phyloP scores from a whole-genome alignment of 2,888 invertebrate species.

The Coremacera marginata region DNA sequence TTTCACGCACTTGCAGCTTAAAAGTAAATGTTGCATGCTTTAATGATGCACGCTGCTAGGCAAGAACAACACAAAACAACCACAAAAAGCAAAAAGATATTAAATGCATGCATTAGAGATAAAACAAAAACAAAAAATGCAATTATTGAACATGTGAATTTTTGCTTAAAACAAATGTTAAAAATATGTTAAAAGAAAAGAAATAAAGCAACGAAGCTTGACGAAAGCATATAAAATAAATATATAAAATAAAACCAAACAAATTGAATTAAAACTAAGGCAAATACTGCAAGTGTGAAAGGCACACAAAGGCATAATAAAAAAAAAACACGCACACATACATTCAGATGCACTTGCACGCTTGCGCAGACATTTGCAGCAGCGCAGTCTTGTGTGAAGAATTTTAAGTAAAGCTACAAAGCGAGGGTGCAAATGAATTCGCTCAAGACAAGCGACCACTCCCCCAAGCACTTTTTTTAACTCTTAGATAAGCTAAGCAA shows the following conservation, averaged over 20 bases:
- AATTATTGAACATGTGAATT: constrained; percentile 31
- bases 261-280: constrained; percentile 49
- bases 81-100: constrained; percentile 44
- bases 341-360: not conserved
- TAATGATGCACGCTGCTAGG: constrained; percentile 62
- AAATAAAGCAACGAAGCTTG: constrained; percentile 59
- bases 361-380: constrained; percentile 26
- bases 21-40: constrained; percentile 57
- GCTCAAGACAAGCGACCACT: not conserved
- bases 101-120: constrained; percentile 54
- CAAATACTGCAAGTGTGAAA: constrained; percentile 39
- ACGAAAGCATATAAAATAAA: constrained; percentile 46
- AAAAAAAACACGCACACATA: not conserved
- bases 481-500: not conserved
- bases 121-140: constrained; percentile 28
- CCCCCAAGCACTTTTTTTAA: not conserved
- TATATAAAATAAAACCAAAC: constrained; percentile 21
- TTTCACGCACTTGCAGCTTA: constrained; percentile 18
- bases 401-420: not conserved
- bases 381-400: constrained; percentile 57
- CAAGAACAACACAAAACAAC: constrained; percentile 44
- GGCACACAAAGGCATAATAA: not conserved
- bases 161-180: constrained; percentile 30
- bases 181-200: constrained; percentile 26
- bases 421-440: not conserved